Evolutionary conservation across 2,888 invertebrate species (phyloP), one percentile per base, ranked within the genome.

Genomic region (Gryllus longicercus): DNA sequence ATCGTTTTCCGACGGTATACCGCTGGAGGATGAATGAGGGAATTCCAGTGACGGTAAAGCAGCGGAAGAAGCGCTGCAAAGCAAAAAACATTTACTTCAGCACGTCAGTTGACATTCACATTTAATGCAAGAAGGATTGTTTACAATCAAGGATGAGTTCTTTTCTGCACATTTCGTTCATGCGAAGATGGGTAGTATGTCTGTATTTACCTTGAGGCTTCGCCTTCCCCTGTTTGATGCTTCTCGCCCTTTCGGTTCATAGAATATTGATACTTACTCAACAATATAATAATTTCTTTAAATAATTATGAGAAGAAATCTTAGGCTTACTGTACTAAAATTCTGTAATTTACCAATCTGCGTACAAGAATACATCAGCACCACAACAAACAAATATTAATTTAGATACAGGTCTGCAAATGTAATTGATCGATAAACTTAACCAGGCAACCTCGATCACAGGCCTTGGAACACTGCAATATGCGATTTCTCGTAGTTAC

Each of bases 1-100:
- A 85, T 87, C 87, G 77, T 79, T 76, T 78, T 83, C 83, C 49
- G 80, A 74, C 25, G 80, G 77, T 51, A 80, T 77, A 75, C 80
- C 76, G 75, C 76, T 81, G 38, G 81, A 75, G 75, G 81, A 77
- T 63, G 81, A 79, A 81, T 79, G 74, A 75, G 78, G 76, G 77
- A 79, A 79, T 77, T 81, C 77, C 49, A 78, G 80, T 78, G 80
- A 80, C 80, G 80, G 79, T 80, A 80, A 79, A 80, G 81, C 80
- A 79, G 79, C 78, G 38, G 79, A 81, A 78, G 80, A 78, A 79
- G 81, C 79, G 76, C 79, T 80, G 25, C 50, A 80, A 23, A 74
- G 49, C 49, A 74, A 16, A 79, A 49, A 23, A 78, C 23, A 18
- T 49, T n/a, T 16, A 2, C 50, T 49, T 77, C 38, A 38, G 38